Base-by-base conservation (phyloP, 2,797 vertebrate genomes). In the Lepidocolaptes lacrymiger region DNA sequence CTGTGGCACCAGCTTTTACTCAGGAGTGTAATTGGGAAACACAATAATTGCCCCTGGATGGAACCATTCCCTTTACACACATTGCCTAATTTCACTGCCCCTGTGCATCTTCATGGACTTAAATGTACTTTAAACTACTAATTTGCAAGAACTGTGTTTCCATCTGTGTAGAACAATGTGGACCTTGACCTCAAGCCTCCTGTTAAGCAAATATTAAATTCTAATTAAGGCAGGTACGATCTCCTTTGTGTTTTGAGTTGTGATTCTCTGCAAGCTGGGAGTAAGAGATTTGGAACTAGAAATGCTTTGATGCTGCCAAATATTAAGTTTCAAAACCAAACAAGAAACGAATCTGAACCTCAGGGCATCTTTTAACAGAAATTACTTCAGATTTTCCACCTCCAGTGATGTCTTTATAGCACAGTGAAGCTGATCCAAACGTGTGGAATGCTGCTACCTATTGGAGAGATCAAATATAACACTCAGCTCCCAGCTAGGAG, bases 381-480 rank as follows among this genome's bases (percentile, higher is more conserved):
- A 89, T 85, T 32, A 67, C 52, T 93, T 82, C 81, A 49, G 8
- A 14, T 49, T 68, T 88, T 67, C 34, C 49, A 37, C 68, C 28
- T 63, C 43, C 48, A 14, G 36, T 44, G 72, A 89, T 59, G 87
- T 66, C 89, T 95, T 66, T 2, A 69, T 46, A 48, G 11, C 46
- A 22, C n/a, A 37, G 24, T 0, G 0, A 46, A 39, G 67, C 59
- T 4, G 48, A 12, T 46, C 59, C 74, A 71, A 79, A 74, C 2
- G 4, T 17, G 80, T 67, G 74, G 32, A 52, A 95, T 92, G 78
- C 93, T 95, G 95, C 95, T 82, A 32, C 48, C 96, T 97, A 37
- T 18, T 54, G 96, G 93, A 46, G 16, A 0, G 0, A 83, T 27
- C 54, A 15, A 61, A 77, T 13, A 89, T 4, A 36, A 36, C 93